Base-by-base conservation (phyloP, 2,113 vertebrate genomes). In the Poeciliopsis turrubarensis region DNA sequence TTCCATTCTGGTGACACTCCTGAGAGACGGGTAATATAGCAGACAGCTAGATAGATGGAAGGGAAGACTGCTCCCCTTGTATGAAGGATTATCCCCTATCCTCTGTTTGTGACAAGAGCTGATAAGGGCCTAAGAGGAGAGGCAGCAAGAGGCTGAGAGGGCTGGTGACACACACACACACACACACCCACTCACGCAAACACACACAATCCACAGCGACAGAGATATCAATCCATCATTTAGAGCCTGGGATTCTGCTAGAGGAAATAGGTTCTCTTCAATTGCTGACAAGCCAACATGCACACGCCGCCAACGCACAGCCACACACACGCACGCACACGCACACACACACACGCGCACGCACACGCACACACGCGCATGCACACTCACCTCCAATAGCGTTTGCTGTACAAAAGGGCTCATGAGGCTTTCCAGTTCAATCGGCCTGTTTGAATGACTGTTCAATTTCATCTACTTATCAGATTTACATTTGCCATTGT, bases 211-310 rank as follows among this genome's bases (percentile, higher is more conserved):
- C 89, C 89, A 92, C 81, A 87, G 83, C 70, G 75, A 91, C 78
- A 92, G 80, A 93, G 92, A 92, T 93, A 93, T 93, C 92, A 93
- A 94, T 93, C 92, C 92, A 92, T 92, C 93, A 92, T 91, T 89
- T 91, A 91, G 89, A 92, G 91, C 77, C 30, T 3, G 72, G 88
- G 86, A 90, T 91, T 90, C 89, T 82, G 88, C 77, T 67, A 86
- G 82, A 87, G 87, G 87, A 92, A 93, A 92, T 91, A 78, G 90
- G 85, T 87, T 92, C 85, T 89, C 82, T 88, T 91, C 82, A 79
- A 81, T 84, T 12, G 76, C 85, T 86, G 84, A 89, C 89, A 92
- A 83, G 71, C 70, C 12, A 57, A 62, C 57, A 41, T 75, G 22
- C 63, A 72, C 77, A 79, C 73, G 37, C 8, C 14, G 22, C 51